phyloP scores from a whole-genome alignment of 2,888 invertebrate species.

The Auanema sp. region DNA sequence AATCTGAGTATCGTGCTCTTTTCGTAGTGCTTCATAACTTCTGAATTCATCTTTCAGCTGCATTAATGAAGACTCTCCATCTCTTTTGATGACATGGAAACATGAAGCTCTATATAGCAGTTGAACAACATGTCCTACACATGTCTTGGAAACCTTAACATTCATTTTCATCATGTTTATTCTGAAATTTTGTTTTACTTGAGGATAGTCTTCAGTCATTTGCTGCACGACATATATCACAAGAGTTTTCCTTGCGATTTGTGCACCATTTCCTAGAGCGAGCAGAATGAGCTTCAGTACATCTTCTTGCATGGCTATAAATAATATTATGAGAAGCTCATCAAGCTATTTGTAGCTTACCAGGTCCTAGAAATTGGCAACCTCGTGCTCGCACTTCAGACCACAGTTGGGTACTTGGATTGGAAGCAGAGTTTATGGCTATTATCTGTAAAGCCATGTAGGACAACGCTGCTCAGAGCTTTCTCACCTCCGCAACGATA shows the following conservation, averaged over 20 bases:
- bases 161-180: not conserved
- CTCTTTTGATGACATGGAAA: slow-evolving; percentile 82
- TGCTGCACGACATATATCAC: slow-evolving; percentile 98
- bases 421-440: slow-evolving; percentile 69
- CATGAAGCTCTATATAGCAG: slow-evolving; percentile 94
- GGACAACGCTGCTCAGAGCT: not conserved
- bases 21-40: slow-evolving; percentile 85
- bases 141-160: slow-evolving; percentile 84
- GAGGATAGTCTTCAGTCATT: slow-evolving; percentile 77
- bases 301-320: slow-evolving; percentile 93
- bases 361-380: slow-evolving; percentile 94
- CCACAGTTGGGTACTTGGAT: slow-evolving; percentile 90
- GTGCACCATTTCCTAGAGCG: slow-evolving; percentile 79
- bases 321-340: not conserved
- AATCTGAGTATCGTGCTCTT: slow-evolving; percentile 97
- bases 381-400: slow-evolving; percentile 93
- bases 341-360: too few relatives aligned
- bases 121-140: slow-evolving; percentile 98
- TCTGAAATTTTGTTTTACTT: slow-evolving; percentile 64
- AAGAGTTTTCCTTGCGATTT: slow-evolving; percentile 69
- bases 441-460: slow-evolving; percentile 68
- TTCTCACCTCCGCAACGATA: slow-evolving; percentile 64
- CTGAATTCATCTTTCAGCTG: slow-evolving; percentile 70
- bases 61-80: slow-evolving; percentile 95
- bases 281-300: slow-evolving; percentile 84